These are phyloP conservation scores for Conus betulinus DNA, from an alignment of 1,140 invertebrate genomes.

Conservation along the genomic window DNA sequence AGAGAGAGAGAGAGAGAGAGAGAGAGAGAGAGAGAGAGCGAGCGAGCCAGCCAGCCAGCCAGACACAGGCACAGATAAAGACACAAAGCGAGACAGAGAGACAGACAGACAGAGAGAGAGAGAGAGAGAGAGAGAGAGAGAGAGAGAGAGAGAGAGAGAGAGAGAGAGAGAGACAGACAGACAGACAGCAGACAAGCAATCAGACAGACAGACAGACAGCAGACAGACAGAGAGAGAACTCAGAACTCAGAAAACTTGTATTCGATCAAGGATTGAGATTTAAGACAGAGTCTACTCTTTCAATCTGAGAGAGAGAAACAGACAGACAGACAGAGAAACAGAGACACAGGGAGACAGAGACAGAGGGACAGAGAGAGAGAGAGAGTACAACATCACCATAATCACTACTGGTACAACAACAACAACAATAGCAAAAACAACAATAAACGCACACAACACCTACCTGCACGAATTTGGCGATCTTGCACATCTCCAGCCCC, in stretches of 20 bases:
- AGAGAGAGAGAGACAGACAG: no score
- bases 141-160: not conserved
- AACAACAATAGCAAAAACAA: not conserved
- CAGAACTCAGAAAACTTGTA: no score
- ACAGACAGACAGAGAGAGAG: not conserved
- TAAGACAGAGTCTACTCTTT: no score
- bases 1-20: not conserved
- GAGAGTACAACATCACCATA: not conserved
- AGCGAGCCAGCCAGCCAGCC: no score
- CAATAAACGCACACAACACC: not conserved
- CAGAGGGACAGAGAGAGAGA: not conserved
- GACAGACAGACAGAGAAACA: not conserved
- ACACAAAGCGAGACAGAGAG: not conserved
- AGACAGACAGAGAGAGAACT: constrained; percentile 3
- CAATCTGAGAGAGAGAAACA: no score
- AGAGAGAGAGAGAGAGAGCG: not conserved
- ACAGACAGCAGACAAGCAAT: no score
- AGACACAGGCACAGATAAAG: not conserved
- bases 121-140: not conserved
- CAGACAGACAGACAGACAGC: constrained; percentile 9
- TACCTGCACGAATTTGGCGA: constrained; percentile 90
- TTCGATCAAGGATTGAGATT: no score
- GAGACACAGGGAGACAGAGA: not conserved
- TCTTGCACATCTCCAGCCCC: constrained; percentile 86
- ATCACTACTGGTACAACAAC: not conserved